Evolutionary conservation across 2,888 invertebrate genomes (phyloP).

Genomic region (Eupithecia abbreviata): DNA sequence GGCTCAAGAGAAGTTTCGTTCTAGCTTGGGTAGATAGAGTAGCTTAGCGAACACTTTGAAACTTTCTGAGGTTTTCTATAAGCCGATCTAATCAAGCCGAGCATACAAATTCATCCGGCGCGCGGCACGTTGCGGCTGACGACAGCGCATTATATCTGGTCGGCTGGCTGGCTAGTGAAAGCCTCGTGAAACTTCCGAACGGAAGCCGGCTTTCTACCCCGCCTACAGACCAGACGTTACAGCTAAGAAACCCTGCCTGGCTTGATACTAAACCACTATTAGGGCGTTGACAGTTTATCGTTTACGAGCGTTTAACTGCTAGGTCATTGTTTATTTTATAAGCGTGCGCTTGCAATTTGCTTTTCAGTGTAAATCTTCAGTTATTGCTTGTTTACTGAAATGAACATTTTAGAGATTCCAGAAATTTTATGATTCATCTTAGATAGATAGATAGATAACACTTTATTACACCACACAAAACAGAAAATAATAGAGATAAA

Average conservation of each 20-base stretch:
- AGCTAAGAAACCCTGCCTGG: slow-evolving; percentile 62
- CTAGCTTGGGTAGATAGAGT: slow-evolving; percentile 14
- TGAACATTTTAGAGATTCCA: not conserved
- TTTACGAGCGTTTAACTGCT: slow-evolving; percentile 35
- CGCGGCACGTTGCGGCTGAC: slow-evolving; percentile 38
- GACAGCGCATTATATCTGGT: slow-evolving; percentile 61
- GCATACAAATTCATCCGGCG: slow-evolving; percentile 60
- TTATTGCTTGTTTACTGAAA: not conserved
- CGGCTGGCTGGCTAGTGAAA: slow-evolving; percentile 71
- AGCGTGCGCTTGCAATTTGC: not conserved
- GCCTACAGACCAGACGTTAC: slow-evolving; percentile 64
- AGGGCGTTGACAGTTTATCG: slow-evolving; percentile 36
- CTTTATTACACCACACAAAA: no score
- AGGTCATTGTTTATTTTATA: slow-evolving; percentile 31
- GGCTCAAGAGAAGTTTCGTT: slow-evolving; percentile 9
- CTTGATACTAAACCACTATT: slow-evolving; percentile 34
- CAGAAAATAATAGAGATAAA: no score
- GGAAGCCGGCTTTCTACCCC: slow-evolving; percentile 81
- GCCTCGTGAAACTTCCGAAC: slow-evolving; percentile 79
- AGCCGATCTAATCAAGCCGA: slow-evolving; percentile 54
- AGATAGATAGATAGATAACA: no score
- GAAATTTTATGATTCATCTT: not conserved
- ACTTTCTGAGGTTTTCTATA: slow-evolving; percentile 45
- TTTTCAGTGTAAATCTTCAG: not conserved
- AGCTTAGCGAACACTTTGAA: slow-evolving; percentile 35